Conservation (phyloP, 2,113 vertebrate genomes). For the Brachyhypopomus gauderio region DNA sequence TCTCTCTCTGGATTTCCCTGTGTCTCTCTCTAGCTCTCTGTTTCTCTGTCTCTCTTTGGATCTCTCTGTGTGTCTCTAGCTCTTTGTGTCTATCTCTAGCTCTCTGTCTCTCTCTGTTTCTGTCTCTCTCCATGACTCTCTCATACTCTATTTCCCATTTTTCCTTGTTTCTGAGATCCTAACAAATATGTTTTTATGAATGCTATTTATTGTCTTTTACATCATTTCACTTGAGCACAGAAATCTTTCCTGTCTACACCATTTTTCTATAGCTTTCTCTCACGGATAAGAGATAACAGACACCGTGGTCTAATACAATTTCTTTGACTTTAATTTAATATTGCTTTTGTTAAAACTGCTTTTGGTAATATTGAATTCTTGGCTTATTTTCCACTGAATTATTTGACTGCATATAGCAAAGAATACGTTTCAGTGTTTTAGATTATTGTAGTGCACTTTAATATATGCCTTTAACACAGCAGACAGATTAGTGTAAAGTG, state of each 20-base stretch:
- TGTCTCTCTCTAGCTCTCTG: background rate
- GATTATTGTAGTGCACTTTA: too few relatives aligned
- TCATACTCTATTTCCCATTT: background rate
- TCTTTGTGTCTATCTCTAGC: too few relatives aligned
- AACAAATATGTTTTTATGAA: too few relatives aligned
- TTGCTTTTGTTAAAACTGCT: background rate
- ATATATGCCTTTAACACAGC: slow-evolving; percentile 3
- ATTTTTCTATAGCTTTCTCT: background rate
- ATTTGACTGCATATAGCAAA: background rate
- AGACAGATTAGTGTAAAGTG: background rate
- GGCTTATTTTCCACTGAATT: background rate
- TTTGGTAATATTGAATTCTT: background rate
- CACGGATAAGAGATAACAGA: background rate
- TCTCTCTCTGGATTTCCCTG: background rate
- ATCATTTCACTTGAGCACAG: too few relatives aligned
- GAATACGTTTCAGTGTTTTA: background rate
- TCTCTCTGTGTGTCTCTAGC: background rate
- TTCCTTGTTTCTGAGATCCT: background rate
- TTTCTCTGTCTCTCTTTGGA: background rate
- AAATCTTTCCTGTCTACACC: background rate
- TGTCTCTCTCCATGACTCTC: slow-evolving; percentile 3
- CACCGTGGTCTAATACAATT: background rate
- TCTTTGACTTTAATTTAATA: background rate
- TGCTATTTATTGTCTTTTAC: too few relatives aligned
- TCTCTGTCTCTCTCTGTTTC: background rate